Conservation (phyloP, 2,797 vertebrate genomes). For the Ctenopoma kingsleyae region DNA sequence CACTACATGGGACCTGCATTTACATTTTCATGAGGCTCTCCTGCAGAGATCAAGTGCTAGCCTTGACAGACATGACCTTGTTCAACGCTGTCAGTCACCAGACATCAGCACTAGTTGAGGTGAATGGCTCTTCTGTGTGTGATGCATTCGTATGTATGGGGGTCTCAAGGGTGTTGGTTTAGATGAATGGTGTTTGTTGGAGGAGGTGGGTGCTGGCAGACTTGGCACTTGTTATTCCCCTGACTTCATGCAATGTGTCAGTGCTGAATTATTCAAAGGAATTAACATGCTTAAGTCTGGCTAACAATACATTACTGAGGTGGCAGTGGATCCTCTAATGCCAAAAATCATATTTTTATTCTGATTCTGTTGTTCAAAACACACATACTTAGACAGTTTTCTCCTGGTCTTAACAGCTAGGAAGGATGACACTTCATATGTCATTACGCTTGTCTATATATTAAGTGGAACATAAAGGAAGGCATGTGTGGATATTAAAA, state of each 20-base stretch:
- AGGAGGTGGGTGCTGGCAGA: conserved; percentile 45
- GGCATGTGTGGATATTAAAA: background rate
- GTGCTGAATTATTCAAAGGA: conserved; percentile 69
- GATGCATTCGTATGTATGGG: conserved; percentile 14
- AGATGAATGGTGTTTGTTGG: conserved; percentile 48
- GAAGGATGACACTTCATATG: background rate
- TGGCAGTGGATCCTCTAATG: conserved; percentile 23
- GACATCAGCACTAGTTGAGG: conserved; percentile 29
- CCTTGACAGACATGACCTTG: conserved; percentile 63
- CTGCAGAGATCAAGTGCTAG: conserved; percentile 17
- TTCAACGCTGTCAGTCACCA: conserved; percentile 29
- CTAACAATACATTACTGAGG: conserved; percentile 62
- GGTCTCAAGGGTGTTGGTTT: conserved; percentile 30
- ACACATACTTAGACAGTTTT: background rate
- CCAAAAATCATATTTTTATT: conserved; percentile 19
- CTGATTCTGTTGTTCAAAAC: conserved; percentile 8
- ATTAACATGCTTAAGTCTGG: conserved; percentile 62
- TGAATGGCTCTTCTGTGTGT: conserved; percentile 19
- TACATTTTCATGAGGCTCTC: conserved; percentile 63
- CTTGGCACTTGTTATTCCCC: conserved; percentile 57
- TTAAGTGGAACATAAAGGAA: background rate
- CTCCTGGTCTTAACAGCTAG: conserved; percentile 8
- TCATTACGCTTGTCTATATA: conserved; percentile 7
- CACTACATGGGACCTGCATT: conserved; percentile 34
- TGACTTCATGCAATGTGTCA: conserved; percentile 47